Percentiles rank a stretch among this genome's conserved stretches.
Evolutionary conservation across 2,888 invertebrate species (phyloP).

Genomic region (Cryptosula pallasiana): DNA sequence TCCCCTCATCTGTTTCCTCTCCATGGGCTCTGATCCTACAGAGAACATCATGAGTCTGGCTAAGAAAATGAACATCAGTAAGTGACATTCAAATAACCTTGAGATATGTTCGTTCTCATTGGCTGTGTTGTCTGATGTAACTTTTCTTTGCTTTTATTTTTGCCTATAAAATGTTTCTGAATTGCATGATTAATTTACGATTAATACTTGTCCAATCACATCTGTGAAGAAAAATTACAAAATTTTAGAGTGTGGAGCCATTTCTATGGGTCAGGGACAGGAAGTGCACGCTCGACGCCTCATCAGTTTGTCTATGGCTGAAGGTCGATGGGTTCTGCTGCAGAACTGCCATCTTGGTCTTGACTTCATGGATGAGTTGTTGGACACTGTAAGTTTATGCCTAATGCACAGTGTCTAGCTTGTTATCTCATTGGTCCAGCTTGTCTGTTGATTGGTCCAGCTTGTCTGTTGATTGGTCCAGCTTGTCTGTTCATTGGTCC

Average conservation of each 20-base stretch:
- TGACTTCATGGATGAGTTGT: constrained; percentile 85
- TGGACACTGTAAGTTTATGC: constrained; percentile 70
- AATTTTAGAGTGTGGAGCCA: constrained; percentile 61
- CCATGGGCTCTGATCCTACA: constrained; percentile 95
- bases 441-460: neutral
- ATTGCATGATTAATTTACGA: no score
- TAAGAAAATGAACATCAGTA: constrained; percentile 77
- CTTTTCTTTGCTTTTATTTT: no score
- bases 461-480: neutral
- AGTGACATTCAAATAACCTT: no score
- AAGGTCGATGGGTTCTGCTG: constrained; percentile 86
- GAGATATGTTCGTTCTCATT: no score
- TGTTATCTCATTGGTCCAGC: neutral
- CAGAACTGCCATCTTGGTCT: constrained; percentile 95
- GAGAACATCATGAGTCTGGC: constrained; percentile 81
- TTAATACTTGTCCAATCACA: no score
- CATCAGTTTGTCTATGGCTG: constrained; percentile 70
- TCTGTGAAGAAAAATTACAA: no score
- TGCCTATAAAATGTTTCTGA: no score
- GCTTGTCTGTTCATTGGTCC: neutral
- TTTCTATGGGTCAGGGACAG: constrained; percentile 98
- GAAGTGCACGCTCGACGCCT: constrained; percentile 78
- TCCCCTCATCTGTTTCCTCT: constrained; percentile 85
- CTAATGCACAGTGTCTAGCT: neutral
- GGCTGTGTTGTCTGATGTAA: no score